Conservation (phyloP, 2,797 vertebrate genomes). For the Characodon lateralis region DNA sequence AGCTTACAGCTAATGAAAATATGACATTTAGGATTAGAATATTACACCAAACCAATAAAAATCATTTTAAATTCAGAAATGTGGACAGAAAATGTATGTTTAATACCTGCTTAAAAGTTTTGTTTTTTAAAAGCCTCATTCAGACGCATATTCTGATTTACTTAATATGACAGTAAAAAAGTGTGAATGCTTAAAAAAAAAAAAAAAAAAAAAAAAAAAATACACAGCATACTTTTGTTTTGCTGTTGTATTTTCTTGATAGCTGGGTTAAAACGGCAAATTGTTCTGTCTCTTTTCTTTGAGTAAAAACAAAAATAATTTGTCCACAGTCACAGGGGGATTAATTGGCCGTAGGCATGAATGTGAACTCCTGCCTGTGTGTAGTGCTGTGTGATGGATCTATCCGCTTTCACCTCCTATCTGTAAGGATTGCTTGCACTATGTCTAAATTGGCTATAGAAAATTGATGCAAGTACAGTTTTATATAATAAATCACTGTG, state of each 20-base stretch:
- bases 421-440: not conserved
- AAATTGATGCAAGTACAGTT: not conserved
- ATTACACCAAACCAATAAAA: not conserved
- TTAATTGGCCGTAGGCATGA: not conserved
- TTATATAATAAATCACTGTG: not conserved
- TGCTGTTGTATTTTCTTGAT: not conserved
- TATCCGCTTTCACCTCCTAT: not conserved
- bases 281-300: not conserved
- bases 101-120: not conserved
- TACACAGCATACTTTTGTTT: not conserved
- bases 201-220: too few relatives aligned
- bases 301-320: not conserved
- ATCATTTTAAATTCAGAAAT: not conserved
- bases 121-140: too few relatives aligned
- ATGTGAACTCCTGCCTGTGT: not conserved
- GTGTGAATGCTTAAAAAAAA: not conserved
- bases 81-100: not conserved
- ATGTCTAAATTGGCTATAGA: not conserved
- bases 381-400: not conserved
- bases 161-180: not conserved
- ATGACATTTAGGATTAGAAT: not conserved
- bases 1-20: not conserved
- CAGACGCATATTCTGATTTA: not conserved
- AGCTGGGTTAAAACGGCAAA: not conserved
- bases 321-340: not conserved